Base-by-base conservation (phyloP, 2,888 invertebrate species). In the Clistopyga incitator region DNA sequence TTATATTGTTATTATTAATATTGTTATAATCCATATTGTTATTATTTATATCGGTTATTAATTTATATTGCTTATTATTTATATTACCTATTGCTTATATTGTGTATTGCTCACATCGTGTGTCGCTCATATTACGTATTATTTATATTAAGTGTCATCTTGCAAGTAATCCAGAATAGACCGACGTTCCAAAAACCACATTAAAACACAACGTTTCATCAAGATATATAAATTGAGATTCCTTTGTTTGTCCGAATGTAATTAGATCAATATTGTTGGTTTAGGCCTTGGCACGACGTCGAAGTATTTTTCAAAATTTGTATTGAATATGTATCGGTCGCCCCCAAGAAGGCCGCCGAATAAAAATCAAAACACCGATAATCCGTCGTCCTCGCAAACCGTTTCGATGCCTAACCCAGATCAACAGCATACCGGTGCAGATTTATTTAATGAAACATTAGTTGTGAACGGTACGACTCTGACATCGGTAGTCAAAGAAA, bases 241-340 rank as follows among this genome's bases (percentile, higher is more conserved):
- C 10, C 2, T 42, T 29, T 29, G 29, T 0, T 15, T 25, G 59
- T 3, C 3, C 8, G n/a, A 59, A 29, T 56, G 1, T 10, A 6
- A 59, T 25, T 15, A 25, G 1, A 10, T 2, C 3, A 29, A 15
- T 2, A 59, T 59, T 29, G 15, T 15, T 11, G 25, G 29, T 29
- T 23, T 23, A 59, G 23, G 10, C 59, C 52, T 59, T 59, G 59
- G 59, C 59, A 29, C 25, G 59, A 59, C 59, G 59, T 29, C 6
- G 6, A 4, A 18, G 13, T 59, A 29, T 15, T 15, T 13, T 25
- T 13, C 25, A 1, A 29, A 29, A 3, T 29, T 29, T 29, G 6
- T 29, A 29, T 2, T 29, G 6, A 29, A 29, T 29, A 29, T 59
- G 29, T 59, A 59, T 64, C 64, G 38, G 0, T 38, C 64, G 29